Base-by-base conservation (phyloP, 2,113 vertebrate genomes). In the Calonectris borealis region DNA sequence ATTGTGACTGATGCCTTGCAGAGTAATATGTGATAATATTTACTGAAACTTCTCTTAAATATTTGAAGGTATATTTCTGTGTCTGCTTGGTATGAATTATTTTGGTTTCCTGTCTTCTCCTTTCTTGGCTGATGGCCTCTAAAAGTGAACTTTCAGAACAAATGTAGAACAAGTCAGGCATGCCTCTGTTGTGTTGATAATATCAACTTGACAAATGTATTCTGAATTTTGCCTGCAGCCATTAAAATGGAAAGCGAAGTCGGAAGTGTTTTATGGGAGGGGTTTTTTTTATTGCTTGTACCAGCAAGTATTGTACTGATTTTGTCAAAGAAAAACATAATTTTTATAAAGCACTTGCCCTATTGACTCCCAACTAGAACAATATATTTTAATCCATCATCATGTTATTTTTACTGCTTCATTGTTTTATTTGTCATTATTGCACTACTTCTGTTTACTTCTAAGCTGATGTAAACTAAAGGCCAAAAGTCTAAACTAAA, bases 161-260 rank as follows among this genome's bases (percentile, higher is more conserved):
- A 96, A 96, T 22, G 27, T 77, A 88, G 94, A 96, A 58, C 78
- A 92, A 95, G 86, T 90, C 81, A 86, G 90, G 80, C 71, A 77
- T 91, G 82, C 66, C 93, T 93, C 88, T 90, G 96, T 96, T 96
- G 64, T 93, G 62, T 88, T 93, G 93, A 97, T 95, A 94, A 78
- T 90, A 95, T 95, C 83, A 77, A 52, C 79, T 94, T 97, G 95
- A 95, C 90, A 96, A 96, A 94, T 97, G 66, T 82, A 91, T 96
- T 95, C 92, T 94, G 95, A 96, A 95, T 92, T 95, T 96, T 96
- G 77, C 96, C 93, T 89, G 31, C 40, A 55, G 94, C 94, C 83
- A 76, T 97, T 97, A 97, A 95, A 97, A 94, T 93, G 65, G 85
- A 91, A 97, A 95, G 73, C 31, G 2, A 96, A 93, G 86, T 82